A percentile compares a stretch with the other conserved stretches of the same genome.
Conservation (phyloP, 2,113 vertebrate genomes). For the Ciconia boyciana region DNA sequence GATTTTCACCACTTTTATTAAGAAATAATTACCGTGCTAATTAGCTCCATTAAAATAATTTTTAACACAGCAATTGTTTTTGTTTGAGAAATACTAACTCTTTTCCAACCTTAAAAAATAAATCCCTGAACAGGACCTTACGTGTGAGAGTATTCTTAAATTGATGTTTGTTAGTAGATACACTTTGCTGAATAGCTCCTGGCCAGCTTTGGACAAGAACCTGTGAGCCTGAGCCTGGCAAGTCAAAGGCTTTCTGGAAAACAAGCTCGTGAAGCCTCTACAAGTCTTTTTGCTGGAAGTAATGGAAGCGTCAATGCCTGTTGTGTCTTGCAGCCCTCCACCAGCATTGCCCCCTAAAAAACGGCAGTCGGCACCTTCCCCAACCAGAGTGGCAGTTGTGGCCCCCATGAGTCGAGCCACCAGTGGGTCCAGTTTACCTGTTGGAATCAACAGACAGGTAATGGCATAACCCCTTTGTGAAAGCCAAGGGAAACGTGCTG, state of each 20-base stretch:
- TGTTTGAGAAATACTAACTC: not conserved
- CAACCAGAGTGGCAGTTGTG: constrained; percentile 92
- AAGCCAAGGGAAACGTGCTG: not conserved
- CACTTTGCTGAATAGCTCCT: not conserved
- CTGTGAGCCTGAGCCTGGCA: not conserved
- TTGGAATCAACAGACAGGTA: constrained; percentile 92
- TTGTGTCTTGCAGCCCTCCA: constrained; percentile 79
- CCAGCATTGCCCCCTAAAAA: constrained; percentile 96
- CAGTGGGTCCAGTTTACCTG: constrained; percentile 89
- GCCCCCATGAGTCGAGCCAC: constrained; percentile 92
- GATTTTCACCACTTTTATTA: not conserved
- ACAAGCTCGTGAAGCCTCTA: not conserved
- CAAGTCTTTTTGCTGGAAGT: not conserved
- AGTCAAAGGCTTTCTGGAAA: not conserved
- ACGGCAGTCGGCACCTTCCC: constrained; percentile 91
- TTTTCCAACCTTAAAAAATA: not conserved
- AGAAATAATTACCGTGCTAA: not conserved
- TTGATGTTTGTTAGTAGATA: not conserved
- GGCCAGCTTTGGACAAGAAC: not conserved
- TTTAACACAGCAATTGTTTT: not conserved
- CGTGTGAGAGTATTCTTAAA: not conserved
- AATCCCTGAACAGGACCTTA: not conserved
- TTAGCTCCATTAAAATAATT: not conserved
- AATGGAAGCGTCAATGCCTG: not conserved
- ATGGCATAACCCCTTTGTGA: not conserved